A percentile compares a stretch with the other conserved stretches of the same genome.
These are phyloP conservation scores for Brachionus calyciflorus DNA, from an alignment of 1,140 invertebrate genomes.

Conservation along the genomic window DNA sequence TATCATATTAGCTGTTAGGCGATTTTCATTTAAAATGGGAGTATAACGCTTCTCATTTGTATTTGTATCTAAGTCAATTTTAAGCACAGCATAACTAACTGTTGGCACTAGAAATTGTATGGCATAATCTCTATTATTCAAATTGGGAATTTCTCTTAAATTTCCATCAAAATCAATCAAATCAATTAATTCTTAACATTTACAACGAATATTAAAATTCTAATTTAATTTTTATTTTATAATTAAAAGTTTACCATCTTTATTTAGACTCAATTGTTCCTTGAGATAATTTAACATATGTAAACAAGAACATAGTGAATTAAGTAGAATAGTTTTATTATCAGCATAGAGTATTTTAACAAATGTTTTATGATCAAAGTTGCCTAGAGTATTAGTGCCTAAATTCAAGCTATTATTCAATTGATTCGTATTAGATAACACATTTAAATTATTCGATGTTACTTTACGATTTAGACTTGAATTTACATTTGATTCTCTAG, in stretches of 20 bases:
- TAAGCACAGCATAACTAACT: slow-evolving; percentile 22
- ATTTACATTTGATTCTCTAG: slow-evolving; percentile 9
- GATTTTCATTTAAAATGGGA: slow-evolving; percentile 26
- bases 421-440: neutral
- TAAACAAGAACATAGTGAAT: slow-evolving; percentile 30
- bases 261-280: slow-evolving; percentile 17
- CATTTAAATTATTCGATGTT: slow-evolving; percentile 3
- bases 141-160: slow-evolving; percentile 36
- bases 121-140: slow-evolving; percentile 36
- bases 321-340: slow-evolving; percentile 13
- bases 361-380: slow-evolving; percentile 45
- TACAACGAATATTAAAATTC: neutral
- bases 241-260: neutral
- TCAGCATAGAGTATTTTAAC: slow-evolving; percentile 44
- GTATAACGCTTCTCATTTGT: slow-evolving; percentile 40
- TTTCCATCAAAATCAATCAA: slow-evolving; percentile 46
- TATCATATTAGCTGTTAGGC: slow-evolving; percentile 19
- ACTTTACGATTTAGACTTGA: neutral
- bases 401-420: neutral
- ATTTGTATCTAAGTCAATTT: slow-evolving; percentile 15
- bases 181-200: slow-evolving; percentile 41
- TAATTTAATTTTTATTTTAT: neutral
- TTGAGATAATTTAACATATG: slow-evolving; percentile 35
- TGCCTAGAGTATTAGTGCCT: neutral
- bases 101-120: slow-evolving; percentile 27